A percentile compares a stretch with the other conserved stretches of the same genome.
Evolutionary conservation across 2,888 invertebrate genomes (phyloP).

Genomic region (Heliconius ismenius): DNA sequence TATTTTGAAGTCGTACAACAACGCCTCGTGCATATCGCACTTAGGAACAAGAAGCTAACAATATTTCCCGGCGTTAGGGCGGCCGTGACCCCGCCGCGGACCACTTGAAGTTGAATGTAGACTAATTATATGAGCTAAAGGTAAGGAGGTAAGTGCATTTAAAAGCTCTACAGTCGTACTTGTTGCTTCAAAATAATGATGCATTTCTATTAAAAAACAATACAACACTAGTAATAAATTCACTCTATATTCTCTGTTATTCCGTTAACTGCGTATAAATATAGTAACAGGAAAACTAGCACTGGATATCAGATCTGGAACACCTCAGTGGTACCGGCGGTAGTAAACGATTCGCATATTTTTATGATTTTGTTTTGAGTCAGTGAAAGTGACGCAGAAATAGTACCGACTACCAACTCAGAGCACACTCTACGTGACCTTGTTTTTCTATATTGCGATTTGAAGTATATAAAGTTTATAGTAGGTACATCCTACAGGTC

Average conservation of each 20-base stretch:
- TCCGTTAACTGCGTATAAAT: not conserved
- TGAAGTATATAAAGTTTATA: not conserved
- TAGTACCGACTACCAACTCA: constrained; percentile 13
- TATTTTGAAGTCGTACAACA: constrained; percentile 1
- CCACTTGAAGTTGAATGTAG: not conserved
- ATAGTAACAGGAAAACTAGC: constrained; percentile 1
- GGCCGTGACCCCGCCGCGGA: not conserved
- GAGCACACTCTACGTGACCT: not conserved
- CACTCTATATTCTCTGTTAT: not conserved
- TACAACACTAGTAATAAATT: no score
- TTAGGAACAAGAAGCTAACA: not conserved
- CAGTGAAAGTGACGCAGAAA: constrained; percentile 25
- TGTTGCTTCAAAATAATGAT: not conserved
- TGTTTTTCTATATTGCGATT: not conserved
- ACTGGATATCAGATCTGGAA: not conserved
- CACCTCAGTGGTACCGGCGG: not conserved
- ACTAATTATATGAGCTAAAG: not conserved
- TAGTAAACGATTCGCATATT: constrained; percentile 16
- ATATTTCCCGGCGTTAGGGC: not conserved
- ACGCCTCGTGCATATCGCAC: not conserved
- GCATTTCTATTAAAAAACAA: no score
- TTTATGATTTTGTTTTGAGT: constrained; percentile 39
- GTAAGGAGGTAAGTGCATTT: not conserved
- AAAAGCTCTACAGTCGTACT: not conserved
- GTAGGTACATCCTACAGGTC: no score